phyloP scores from a whole-genome alignment of 2,888 invertebrate genomes.

The Julus scanicus region DNA sequence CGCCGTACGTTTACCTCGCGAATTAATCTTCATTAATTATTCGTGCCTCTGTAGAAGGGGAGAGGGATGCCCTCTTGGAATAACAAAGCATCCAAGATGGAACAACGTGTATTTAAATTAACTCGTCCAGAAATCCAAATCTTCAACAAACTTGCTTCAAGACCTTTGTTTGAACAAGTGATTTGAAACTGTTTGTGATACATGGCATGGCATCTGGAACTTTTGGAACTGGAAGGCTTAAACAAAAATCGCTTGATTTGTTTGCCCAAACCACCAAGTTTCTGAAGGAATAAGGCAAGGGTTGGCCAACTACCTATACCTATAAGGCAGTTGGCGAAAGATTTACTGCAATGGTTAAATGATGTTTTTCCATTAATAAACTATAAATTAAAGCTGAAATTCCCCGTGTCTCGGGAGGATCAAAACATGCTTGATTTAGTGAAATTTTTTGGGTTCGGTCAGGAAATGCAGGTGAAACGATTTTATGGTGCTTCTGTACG shows the following conservation, averaged over 20 bases:
- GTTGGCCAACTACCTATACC: too few relatives aligned
- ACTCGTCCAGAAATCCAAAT: not conserved
- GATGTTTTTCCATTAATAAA: conserved; percentile 1
- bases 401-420: not conserved
- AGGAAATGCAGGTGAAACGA: not conserved
- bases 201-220: too few relatives aligned
- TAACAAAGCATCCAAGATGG: not conserved
- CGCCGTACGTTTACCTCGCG: not conserved
- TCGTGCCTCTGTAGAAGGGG: not conserved
- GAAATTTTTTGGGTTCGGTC: not conserved
- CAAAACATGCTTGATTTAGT: not conserved
- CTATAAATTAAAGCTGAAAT: not conserved
- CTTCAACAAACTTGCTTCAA: too few relatives aligned
- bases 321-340: not conserved
- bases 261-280: not conserved
- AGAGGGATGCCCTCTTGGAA: not conserved
- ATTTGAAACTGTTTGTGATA: too few relatives aligned
- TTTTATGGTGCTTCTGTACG: too few relatives aligned
- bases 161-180: too few relatives aligned
- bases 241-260: too few relatives aligned
- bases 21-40: not conserved
- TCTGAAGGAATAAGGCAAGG: too few relatives aligned
- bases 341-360: not conserved
- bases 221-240: too few relatives aligned
- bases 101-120: not conserved